These are phyloP conservation scores for Isurus oxyrinchus DNA, from an alignment of 2,113 vertebrate species.

Conservation along the genomic window DNA sequence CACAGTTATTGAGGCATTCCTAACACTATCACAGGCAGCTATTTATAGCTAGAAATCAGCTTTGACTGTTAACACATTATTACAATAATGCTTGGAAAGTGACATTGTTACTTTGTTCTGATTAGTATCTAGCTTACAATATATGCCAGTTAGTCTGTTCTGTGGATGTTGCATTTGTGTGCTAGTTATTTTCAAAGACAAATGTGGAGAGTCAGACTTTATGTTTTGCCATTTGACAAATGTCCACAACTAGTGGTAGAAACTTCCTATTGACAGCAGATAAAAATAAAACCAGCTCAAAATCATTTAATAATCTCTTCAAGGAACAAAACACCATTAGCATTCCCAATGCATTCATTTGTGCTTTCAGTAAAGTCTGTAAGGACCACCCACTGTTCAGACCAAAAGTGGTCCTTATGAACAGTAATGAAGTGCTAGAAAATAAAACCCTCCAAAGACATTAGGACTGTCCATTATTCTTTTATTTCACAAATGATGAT, in stretches of 20 bases:
- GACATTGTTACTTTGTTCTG: not conserved
- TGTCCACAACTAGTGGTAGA: not conserved
- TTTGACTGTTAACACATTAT: not conserved
- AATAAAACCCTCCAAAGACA: slow-evolving; percentile 22
- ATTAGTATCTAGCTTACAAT: no score
- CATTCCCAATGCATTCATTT: not conserved
- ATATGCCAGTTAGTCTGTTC: not conserved
- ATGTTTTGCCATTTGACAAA: not conserved
- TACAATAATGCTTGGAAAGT: not conserved
- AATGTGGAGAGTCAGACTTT: not conserved
- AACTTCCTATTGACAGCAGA: not conserved
- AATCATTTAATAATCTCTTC: slow-evolving; percentile 16
- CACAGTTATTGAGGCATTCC: not conserved
- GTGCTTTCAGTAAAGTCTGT: not conserved
- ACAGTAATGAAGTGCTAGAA: slow-evolving; percentile 15
- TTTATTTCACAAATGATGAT: slow-evolving; percentile 18
- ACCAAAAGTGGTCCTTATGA: not conserved
- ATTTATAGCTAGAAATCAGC: not conserved
- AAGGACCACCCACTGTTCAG: not conserved
- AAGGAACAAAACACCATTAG: not conserved
- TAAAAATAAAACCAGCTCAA: not conserved
- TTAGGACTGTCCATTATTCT: not conserved
- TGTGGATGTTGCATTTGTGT: not conserved
- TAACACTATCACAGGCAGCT: not conserved
- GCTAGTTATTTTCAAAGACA: not conserved